Evolutionary conservation across 1,140 invertebrate genomes (phyloP), one percentile per base, ranked within the genome.

Genomic region (Oppia nitens): DNA sequence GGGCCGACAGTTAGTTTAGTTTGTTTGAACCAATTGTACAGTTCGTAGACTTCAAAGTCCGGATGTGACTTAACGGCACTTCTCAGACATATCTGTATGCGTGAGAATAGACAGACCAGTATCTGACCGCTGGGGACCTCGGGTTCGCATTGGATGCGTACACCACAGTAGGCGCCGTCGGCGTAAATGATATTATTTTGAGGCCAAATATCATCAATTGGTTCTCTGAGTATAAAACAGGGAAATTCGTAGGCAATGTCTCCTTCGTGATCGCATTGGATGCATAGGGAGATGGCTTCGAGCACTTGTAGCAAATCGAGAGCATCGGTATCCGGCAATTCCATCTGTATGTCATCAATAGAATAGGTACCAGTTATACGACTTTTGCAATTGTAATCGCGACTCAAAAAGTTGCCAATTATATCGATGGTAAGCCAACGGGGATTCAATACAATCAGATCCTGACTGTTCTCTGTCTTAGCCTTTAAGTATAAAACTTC

Each of bases 221-320:
- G 79, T 67, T 85, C 83, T 11, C 81, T 76, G 48, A 83, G 73
- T 69, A 86, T 87, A 64, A 85, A 81, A 65, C 81, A 81, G 1
- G 85, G 85, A 68, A 89, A 85, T 73, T 88, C 85, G 67, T 83
- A 87, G 69, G 85, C 83, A 24, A 83, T 74, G 53, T 78, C 75
- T 2, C 79, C 80, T 51, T 85, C 83, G 27, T 81, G 77, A 59
- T 86, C 83, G 69, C 81, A 84, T 74, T 83, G 71, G 58, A 83
- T 78, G 67, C 85, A 87, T 17, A 88, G 66, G 65, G 82, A 77
- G 54, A 84, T 71, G 25, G 80, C 76, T 70, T 84, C 81, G 26
- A 85, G 67, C 62, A 83, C 74, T 67, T 80, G 77, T 21, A 85
- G 70, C 56, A 83, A 74, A 67, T 84, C 81, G 52, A 77, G 70